Percentiles rank a stretch among this genome's conserved stretches.
These are phyloP conservation scores for Callipepla californica DNA, from an alignment of 2,113 vertebrate genomes.

Conservation along the genomic window DNA sequence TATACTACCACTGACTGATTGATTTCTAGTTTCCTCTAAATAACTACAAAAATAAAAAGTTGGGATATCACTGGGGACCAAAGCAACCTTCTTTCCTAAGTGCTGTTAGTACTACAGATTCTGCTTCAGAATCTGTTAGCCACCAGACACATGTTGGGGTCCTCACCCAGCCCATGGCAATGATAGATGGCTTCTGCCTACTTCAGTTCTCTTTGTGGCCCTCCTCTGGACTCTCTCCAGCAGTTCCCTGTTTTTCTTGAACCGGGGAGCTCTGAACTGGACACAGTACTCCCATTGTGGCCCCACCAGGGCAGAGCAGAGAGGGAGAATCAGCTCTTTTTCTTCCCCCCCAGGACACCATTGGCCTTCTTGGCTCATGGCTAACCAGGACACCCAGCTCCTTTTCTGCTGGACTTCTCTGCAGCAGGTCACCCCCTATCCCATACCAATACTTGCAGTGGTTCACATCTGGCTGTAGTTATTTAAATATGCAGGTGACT, in stretches of 20 bases:
- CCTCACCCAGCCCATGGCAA: background rate
- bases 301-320: background rate
- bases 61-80: background rate
- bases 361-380: background rate
- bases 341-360: background rate
- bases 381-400: background rate
- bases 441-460: background rate
- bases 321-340: background rate
- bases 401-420: background rate
- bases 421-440: background rate
- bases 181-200: background rate
- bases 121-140: background rate
- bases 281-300: background rate
- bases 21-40: background rate
- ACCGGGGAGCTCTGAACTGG: no score
- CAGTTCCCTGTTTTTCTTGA: no score
- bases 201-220: background rate
- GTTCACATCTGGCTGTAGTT: background rate
- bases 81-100: background rate
- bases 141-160: rapidly evolving
- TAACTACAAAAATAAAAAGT: background rate
- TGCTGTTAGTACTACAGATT: background rate
- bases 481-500: rapidly evolving
- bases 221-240: no score
- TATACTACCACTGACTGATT: background rate